These are phyloP conservation scores for Machimus atricapillus DNA, from an alignment of 2,888 invertebrate genomes.

Conservation along the genomic window DNA sequence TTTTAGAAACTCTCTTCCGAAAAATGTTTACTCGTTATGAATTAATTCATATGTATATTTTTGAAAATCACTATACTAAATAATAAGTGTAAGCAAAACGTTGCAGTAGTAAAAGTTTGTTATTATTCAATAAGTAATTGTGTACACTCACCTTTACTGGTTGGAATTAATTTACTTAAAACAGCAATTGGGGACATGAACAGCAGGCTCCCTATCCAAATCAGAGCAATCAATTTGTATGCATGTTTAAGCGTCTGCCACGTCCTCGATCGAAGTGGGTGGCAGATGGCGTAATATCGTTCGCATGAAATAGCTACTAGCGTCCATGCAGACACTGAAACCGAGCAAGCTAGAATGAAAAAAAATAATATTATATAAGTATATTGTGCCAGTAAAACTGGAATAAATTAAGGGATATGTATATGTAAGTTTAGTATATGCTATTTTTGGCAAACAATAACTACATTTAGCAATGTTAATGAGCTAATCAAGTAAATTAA, in stretches of 20 bases:
- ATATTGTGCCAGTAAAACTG: background rate
- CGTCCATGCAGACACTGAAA: conserved; percentile 78
- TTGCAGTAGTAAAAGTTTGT: too few relatives aligned
- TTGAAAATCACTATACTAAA: too few relatives aligned
- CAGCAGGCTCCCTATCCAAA: conserved; percentile 69
- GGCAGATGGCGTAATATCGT: conserved; percentile 77
- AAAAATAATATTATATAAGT: background rate
- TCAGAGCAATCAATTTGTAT: conserved; percentile 69
- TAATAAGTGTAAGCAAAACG: too few relatives aligned
- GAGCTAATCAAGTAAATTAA: background rate
- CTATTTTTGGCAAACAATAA: background rate
- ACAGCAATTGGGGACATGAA: conserved; percentile 70
- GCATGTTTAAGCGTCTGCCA: conserved; percentile 78
- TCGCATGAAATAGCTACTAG: conserved; percentile 76
- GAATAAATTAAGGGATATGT: background rate
- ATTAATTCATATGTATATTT: too few relatives aligned
- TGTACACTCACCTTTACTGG: conserved; percentile 53
- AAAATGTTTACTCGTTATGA: too few relatives aligned
- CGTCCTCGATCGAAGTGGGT: conserved; percentile 71
- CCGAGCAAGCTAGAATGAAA: conserved; percentile 70
- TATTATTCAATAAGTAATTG: background rate
- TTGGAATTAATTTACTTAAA: conserved; percentile 65
- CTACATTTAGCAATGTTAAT: background rate
- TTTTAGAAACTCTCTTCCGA: too few relatives aligned
- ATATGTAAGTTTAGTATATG: background rate